phyloP scores from a whole-genome alignment of 2,113 vertebrate genomes.

The Pardalotus punctatus region DNA sequence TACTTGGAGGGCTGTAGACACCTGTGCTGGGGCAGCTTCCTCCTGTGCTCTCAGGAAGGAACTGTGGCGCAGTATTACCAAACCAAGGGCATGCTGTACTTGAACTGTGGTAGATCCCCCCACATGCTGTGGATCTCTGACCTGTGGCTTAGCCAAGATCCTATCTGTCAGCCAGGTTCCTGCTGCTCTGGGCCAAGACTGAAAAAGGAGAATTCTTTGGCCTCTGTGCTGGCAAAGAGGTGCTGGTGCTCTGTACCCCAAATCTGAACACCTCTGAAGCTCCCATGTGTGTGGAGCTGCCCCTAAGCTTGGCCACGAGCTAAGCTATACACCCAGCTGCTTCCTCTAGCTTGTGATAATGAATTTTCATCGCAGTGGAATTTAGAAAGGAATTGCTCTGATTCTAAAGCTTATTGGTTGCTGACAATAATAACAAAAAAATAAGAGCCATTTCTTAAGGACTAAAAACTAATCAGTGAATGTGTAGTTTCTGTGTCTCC shows the following conservation, averaged over 20 bases:
- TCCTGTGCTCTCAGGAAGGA: not conserved
- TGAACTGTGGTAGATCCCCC: not conserved
- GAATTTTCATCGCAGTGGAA: not conserved
- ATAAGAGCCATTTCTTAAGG: constrained; percentile 35
- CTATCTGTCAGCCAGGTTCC: not conserved
- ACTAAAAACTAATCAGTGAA: constrained; percentile 41
- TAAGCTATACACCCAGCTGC: constrained; percentile 5
- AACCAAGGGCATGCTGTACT: not conserved
- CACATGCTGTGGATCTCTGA: not conserved
- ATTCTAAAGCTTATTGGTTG: constrained; percentile 34
- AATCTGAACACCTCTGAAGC: not conserved
- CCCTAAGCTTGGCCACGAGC: not conserved
- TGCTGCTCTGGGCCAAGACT: not conserved
- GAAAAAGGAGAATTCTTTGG: not conserved
- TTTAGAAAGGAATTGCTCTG: constrained; percentile 41
- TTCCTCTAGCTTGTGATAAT: not conserved
- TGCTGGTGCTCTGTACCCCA: not conserved
- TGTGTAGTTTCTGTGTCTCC: not conserved
- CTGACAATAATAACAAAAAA: constrained; percentile 48
- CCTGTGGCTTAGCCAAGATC: not conserved
- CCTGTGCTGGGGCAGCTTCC: not conserved
- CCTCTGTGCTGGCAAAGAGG: not conserved
- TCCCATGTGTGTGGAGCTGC: not conserved
- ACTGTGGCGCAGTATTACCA: not conserved
- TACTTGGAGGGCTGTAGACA: not conserved